phyloP scores from a whole-genome alignment of 2,113 vertebrate genomes.

The Hoplias malabaricus region DNA sequence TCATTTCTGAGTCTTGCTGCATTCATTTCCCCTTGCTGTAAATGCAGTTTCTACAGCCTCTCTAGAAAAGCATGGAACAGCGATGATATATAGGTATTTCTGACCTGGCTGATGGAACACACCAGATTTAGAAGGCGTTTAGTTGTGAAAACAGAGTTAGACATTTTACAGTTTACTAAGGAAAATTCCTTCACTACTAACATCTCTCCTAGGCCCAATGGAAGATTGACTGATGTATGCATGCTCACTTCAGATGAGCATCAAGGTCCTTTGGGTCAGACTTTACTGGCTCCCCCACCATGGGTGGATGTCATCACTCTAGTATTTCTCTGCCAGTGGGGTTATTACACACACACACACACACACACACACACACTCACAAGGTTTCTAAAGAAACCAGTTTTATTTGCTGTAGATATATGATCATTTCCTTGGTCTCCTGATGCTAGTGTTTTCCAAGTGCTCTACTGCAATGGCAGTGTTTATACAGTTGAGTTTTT shows the following conservation, averaged over 20 bases:
- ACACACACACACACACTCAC: not conserved
- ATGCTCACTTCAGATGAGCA: constrained; percentile 10
- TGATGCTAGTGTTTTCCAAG: no score
- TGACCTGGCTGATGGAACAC: not conserved
- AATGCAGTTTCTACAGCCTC: no score
- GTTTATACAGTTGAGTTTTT: no score
- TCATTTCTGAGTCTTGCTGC: not conserved
- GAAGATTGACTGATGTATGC: constrained; percentile 42
- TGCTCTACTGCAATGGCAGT: no score
- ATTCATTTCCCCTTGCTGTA: not conserved
- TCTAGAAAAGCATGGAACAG: no score
- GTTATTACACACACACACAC: not conserved
- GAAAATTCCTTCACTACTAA: constrained; percentile 39
- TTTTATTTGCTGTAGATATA: not conserved
- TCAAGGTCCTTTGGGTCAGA: not conserved
- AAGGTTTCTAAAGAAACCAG: no score
- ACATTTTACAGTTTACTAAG: constrained; percentile 35
- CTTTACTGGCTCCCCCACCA: not conserved
- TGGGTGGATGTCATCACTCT: not conserved
- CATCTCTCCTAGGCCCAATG: constrained; percentile 47
- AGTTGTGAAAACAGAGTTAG: not conserved
- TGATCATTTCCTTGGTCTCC: not conserved
- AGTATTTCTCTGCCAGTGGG: not conserved
- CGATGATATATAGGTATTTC: no score
- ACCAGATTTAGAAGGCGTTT: not conserved